Base-by-base conservation (phyloP, 2,888 invertebrate species). In the Chrysopilus asiliformis region DNA sequence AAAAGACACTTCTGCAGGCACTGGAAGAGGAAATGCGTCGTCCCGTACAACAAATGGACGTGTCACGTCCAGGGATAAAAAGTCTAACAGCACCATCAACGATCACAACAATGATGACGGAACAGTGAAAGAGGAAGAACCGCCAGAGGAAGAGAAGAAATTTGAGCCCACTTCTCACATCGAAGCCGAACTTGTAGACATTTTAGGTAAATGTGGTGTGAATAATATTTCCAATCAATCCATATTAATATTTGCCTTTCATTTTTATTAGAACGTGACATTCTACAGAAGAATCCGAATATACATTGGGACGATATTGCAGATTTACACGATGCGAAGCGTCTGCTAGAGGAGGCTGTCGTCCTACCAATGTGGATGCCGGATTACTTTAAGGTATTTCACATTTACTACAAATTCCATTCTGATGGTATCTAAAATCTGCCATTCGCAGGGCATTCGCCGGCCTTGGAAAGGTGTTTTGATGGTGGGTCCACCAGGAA, bases 301-400 rank as follows among this genome's bases (percentile, higher is more conserved):
- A 89, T 95, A 41, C 75, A 79, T 53, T 97, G 95, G 95, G 87
- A 82, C 52, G 90, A 89, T 56, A 90, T 91, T 55, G 90, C 90
- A 1, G 91, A 89, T 61, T 68, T 91, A 32, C 70, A 79, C 8
- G 89, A 90, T 59, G 90, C 90, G 5, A 91, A 91, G 60, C 68
- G 87, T 43, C 60, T 97, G 38, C 65, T 98, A 5, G 91, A 97
- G 58, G 97, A 98, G 65, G 95, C 97, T 18, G 94, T 97, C 7
- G 94, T 98, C 25, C 67, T 97, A 53, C 97, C 97, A 3, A 83
- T 95, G 76, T 79, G 89, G 74, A 93, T 97, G 81, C 97, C 97
- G 2, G 91, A 95, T 55, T 97, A 90, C 67, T 98, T 98, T 64
- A 93, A 85, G 67, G 93, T 84, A 64, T 46, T 25, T 19, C 10